Evolutionary conservation across 2,888 invertebrate species (phyloP).

Genomic region (Mellilla xanthometata): DNA sequence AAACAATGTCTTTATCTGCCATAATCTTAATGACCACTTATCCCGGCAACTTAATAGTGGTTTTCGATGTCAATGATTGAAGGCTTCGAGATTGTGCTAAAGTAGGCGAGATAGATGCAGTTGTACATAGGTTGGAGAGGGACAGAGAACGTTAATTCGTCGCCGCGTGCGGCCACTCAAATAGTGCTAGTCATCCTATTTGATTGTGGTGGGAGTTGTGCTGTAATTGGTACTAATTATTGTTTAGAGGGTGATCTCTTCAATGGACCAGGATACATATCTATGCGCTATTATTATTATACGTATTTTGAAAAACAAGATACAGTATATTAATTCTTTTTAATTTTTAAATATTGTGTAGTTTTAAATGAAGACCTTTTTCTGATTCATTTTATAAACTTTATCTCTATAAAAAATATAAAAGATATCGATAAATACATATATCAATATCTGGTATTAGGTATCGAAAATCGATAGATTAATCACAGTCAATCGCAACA

Average conservation of each 20-base stretch:
- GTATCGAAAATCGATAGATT: too few relatives aligned
- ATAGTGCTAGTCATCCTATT: constrained; percentile 76
- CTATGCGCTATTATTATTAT: constrained; percentile 1
- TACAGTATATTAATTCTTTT: too few relatives aligned
- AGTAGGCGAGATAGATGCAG: constrained; percentile 42
- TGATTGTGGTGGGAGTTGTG: constrained; percentile 73
- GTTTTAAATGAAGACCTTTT: too few relatives aligned
- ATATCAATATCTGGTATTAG: too few relatives aligned
- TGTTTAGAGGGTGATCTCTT: constrained; percentile 65
- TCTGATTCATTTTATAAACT: too few relatives aligned
- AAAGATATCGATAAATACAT: too few relatives aligned
- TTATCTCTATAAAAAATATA: too few relatives aligned
- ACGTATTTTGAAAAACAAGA: not conserved
- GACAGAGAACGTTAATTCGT: constrained; percentile 57
- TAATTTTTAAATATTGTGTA: too few relatives aligned
- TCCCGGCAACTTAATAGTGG: constrained; percentile 42
- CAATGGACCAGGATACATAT: constrained; percentile 45
- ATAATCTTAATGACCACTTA: constrained; percentile 36
- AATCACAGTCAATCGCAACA: too few relatives aligned
- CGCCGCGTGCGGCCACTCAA: constrained; percentile 74
- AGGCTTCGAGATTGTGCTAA: constrained; percentile 37
- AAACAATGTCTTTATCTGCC: constrained; percentile 35
- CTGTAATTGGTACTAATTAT: constrained; percentile 78
- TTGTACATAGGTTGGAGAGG: constrained; percentile 39
- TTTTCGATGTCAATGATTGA: constrained; percentile 49